Percentiles rank a stretch among this genome's conserved stretches.
These are phyloP conservation scores for Axis porcinus DNA, from an alignment of 2,113 vertebrate species.

Conservation along the genomic window DNA sequence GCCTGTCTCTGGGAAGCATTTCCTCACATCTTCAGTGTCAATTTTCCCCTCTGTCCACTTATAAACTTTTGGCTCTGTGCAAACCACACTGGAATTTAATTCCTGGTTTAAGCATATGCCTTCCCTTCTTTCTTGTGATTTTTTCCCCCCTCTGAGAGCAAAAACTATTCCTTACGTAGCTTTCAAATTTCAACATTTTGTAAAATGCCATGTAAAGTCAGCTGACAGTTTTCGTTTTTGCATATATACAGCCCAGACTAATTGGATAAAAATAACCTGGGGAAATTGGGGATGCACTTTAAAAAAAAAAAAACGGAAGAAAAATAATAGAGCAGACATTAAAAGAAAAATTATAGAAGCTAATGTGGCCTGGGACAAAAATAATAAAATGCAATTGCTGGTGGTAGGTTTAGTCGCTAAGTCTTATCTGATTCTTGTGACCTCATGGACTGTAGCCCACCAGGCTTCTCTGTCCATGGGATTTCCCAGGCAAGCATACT, in stretches of 20 bases:
- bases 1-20: neutral
- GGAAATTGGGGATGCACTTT: neutral
- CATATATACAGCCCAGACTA: neutral
- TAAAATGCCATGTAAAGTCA: neutral
- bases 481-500: neutral
- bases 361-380: neutral
- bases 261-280: neutral
- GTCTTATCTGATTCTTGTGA: neutral
- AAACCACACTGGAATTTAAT: neutral
- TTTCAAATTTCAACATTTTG: neutral
- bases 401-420: neutral
- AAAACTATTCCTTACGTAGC: neutral
- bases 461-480: neutral
- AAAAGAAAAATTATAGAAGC: neutral
- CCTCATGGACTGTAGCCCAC: neutral
- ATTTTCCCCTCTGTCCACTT: neutral
- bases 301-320: neutral
- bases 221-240: neutral
- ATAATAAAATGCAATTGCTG: neutral
- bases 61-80: neutral
- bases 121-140: neutral
- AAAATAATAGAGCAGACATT: neutral
- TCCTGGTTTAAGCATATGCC: neutral
- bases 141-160: neutral
- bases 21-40: neutral